Evolutionary conservation across 1,140 invertebrate genomes (phyloP).

Genomic region (Elymnias hypermnestra): DNA sequence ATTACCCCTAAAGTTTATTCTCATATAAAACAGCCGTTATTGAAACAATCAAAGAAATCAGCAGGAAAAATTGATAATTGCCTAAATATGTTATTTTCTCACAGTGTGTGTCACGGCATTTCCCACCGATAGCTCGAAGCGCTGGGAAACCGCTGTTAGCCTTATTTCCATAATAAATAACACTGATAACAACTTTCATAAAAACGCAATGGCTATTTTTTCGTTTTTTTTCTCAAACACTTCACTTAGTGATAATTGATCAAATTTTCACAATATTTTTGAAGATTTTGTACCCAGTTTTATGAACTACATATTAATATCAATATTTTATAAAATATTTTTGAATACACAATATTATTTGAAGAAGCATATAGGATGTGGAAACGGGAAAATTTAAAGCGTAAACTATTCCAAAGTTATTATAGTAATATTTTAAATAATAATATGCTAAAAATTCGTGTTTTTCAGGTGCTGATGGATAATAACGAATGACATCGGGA

Average conservation of each 20-base stretch:
- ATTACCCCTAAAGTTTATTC: slow-evolving; percentile 1
- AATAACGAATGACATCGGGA: background rate
- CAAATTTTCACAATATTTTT: background rate
- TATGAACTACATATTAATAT: too few relatives aligned
- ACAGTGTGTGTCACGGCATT: slow-evolving; percentile 18
- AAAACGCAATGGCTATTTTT: slow-evolving; percentile 2
- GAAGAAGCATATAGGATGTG: too few relatives aligned
- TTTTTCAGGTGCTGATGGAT: background rate
- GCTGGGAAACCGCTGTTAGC: slow-evolving; percentile 22
- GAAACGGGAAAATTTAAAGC: too few relatives aligned
- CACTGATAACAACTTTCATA: slow-evolving; percentile 21
- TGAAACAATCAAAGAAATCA: slow-evolving; percentile 17
- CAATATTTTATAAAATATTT: too few relatives aligned
- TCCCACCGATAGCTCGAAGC: slow-evolving; percentile 15
- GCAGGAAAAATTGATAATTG: slow-evolving; percentile 23
- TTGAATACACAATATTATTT: too few relatives aligned
- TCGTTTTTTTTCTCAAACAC: background rate
- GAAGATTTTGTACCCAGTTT: too few relatives aligned
- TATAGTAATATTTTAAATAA: too few relatives aligned
- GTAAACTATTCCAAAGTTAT: too few relatives aligned
- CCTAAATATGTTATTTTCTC: slow-evolving; percentile 24
- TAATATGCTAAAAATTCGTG: background rate
- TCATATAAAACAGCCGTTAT: slow-evolving; percentile 6
- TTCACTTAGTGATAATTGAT: background rate
- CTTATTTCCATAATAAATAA: slow-evolving; percentile 26